Evolutionary conservation across 2,113 vertebrate genomes (phyloP).

Genomic region (Actenoides hombroni): DNA sequence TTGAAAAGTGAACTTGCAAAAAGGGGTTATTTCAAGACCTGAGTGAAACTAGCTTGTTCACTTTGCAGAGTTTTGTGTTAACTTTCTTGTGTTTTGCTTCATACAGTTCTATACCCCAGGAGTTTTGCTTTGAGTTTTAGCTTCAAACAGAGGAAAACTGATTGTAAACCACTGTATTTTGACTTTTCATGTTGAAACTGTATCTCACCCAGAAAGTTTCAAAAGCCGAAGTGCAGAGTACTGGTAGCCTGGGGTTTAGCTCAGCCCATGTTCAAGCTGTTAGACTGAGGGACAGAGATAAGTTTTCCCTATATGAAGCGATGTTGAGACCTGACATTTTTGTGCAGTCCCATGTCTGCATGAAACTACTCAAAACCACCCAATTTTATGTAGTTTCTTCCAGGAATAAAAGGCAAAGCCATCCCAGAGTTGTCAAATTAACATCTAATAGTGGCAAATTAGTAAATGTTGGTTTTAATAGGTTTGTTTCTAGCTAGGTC

Average conservation of each 20-base stretch:
- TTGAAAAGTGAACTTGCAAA: slow-evolving; percentile 35
- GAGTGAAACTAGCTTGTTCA: slow-evolving; percentile 28
- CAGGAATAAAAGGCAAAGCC: not conserved
- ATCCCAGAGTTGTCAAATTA: not conserved
- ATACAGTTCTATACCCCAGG: not conserved
- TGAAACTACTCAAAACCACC: not conserved
- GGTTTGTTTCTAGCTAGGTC: not conserved
- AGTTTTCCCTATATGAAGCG: not conserved
- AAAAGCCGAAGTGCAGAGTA: not conserved
- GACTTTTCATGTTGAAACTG: not conserved
- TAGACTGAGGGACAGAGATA: not conserved
- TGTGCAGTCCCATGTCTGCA: not conserved
- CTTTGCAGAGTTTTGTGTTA: not conserved
- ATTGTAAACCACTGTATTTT: not conserved
- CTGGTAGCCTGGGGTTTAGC: not conserved
- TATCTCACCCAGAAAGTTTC: not conserved
- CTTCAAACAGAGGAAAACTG: slow-evolving; percentile 40
- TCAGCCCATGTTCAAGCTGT: not conserved
- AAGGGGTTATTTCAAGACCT: not conserved
- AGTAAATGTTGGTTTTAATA: not conserved
- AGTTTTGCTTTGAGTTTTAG: slow-evolving; percentile 55
- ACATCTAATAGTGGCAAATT: not conserved
- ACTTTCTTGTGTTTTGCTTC: slow-evolving; percentile 23
- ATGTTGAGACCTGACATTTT: not conserved
- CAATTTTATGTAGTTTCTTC: not conserved